Evolutionary conservation across 23 tunicate species (phyloP).

Genomic region (Halocynthia aurantium): DNA sequence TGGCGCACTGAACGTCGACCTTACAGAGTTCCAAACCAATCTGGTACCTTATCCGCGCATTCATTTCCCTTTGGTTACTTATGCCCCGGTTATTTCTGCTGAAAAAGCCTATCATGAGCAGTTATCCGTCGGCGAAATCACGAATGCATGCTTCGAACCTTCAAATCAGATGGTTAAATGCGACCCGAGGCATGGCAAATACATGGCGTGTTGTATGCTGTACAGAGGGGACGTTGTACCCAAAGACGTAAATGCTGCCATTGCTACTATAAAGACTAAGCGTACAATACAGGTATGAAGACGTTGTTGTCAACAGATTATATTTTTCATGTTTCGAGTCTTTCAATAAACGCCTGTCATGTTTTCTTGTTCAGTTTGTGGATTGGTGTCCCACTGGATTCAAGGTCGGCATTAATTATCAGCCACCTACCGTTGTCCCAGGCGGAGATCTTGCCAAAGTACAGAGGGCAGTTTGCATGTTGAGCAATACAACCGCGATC

Average conservation of each 20-base stretch:
- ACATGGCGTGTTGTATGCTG: constrained; percentile 94
- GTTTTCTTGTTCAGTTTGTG: constrained; percentile 42
- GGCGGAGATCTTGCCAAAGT: constrained; percentile 96
- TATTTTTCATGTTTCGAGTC: neutral
- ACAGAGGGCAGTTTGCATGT: constrained; percentile 86
- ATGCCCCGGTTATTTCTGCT: constrained; percentile 86
- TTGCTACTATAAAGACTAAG: constrained; percentile 82
- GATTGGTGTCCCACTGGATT: constrained; percentile 97
- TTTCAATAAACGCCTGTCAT: neutral
- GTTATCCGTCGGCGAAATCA: constrained; percentile 73
- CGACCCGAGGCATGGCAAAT: constrained; percentile 93
- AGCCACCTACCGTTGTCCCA: constrained; percentile 88
- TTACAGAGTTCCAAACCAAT: constrained; percentile 92
- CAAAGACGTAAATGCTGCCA: constrained; percentile 94
- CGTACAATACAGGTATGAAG: constrained; percentile 57
- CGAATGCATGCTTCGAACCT: constrained; percentile 88
- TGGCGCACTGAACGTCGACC: constrained; percentile 84
- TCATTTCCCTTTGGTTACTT: constrained; percentile 85
- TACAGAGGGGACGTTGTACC: constrained; percentile 93
- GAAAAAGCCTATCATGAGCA: constrained; percentile 92
- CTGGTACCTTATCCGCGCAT: constrained; percentile 94
- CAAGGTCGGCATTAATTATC: constrained; percentile 89
- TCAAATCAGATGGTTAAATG: constrained; percentile 94
- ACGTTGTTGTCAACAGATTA: neutral
- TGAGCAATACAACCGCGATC: constrained; percentile 87